A percentile compares a stretch with the other conserved stretches of the same genome.
These are phyloP conservation scores for Romanogobio albipinnatus DNA, from an alignment of 2,113 vertebrate genomes.

Conservation along the genomic window DNA sequence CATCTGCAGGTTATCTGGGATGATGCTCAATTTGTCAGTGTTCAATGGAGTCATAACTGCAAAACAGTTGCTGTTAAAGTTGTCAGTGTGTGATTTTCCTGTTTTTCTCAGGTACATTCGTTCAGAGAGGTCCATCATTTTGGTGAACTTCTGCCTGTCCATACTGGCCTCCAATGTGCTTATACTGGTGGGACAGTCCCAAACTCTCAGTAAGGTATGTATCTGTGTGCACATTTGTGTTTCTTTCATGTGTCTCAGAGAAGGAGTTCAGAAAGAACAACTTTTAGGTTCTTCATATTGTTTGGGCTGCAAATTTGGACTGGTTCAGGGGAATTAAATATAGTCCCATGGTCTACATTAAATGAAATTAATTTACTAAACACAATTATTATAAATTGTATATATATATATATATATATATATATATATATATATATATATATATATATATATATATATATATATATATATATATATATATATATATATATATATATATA, in stretches of 20 bases:
- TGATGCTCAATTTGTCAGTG: constrained; percentile 17
- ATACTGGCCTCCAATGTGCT: constrained; percentile 96
- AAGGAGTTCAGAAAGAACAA: not conserved
- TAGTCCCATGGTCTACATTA: too few relatives aligned
- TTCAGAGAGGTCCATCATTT: constrained; percentile 95
- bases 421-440: too few relatives aligned
- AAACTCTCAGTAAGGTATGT: constrained; percentile 96
- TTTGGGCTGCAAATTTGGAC: too few relatives aligned
- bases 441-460: too few relatives aligned
- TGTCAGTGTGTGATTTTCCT: not conserved
- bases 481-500: too few relatives aligned
- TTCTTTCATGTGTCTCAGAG: not conserved
- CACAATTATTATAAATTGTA: too few relatives aligned
- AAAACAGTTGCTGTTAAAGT: not conserved
- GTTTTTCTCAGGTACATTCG: constrained; percentile 86
- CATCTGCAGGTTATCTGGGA: constrained; percentile 31
- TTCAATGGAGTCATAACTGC: not conserved
- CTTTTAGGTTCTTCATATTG: not conserved
- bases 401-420: too few relatives aligned
- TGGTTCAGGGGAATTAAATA: too few relatives aligned
- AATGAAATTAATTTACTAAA: too few relatives aligned
- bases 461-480: too few relatives aligned
- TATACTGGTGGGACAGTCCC: constrained; percentile 96
- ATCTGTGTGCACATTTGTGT: not conserved
- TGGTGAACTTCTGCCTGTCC: constrained; percentile 97